Conservation (phyloP, 2,113 vertebrate species). For the Phalacrocorax carbo region DNA sequence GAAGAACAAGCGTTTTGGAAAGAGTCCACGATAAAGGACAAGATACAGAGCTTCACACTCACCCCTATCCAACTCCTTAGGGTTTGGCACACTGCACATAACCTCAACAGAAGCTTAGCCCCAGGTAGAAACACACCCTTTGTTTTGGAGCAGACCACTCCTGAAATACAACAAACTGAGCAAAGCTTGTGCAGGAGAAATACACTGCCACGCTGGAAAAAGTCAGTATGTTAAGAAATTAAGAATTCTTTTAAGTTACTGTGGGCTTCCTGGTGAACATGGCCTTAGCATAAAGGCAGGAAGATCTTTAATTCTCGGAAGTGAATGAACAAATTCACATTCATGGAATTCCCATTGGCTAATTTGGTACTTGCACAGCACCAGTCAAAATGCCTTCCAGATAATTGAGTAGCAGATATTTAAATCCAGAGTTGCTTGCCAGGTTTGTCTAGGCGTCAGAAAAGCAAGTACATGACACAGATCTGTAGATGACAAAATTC, state of each 20-base stretch:
- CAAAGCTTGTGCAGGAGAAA: background rate
- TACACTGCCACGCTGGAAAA: background rate
- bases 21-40: background rate
- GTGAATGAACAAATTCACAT: background rate
- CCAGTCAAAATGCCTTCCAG: background rate
- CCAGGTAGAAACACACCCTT: background rate
- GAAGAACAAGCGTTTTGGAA: background rate
- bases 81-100: background rate
- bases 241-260: background rate
- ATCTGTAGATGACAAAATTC: background rate
- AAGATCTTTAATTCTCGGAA: background rate
- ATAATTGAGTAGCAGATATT: background rate
- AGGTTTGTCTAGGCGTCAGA: background rate
- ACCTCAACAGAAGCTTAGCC: background rate
- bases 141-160: background rate
- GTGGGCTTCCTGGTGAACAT: background rate
- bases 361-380: accelerated
- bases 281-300: background rate
- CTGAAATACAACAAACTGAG: background rate
- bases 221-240: background rate
- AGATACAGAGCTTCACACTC: background rate
- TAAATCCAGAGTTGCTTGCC: background rate
- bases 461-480: background rate
- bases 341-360: background rate
- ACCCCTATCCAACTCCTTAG: background rate